Evolutionary conservation across 2,888 invertebrate species (phyloP).

Genomic region (Creontiades dilutus): DNA sequence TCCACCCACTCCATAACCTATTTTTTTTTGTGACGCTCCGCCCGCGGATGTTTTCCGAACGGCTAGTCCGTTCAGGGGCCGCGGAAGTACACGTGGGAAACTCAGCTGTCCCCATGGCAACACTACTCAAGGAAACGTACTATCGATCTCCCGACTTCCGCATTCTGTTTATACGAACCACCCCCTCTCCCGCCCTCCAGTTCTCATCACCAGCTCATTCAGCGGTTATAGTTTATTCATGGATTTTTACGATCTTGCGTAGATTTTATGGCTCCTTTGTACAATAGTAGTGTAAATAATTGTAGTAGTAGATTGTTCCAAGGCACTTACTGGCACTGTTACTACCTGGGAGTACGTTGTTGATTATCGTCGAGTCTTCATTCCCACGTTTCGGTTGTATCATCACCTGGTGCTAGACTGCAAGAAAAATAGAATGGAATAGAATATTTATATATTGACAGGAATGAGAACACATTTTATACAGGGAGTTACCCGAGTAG

Average conservation of each 20-base stretch:
- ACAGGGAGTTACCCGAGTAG: no score
- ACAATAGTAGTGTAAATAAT: no score
- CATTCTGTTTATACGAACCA: conserved; percentile 70
- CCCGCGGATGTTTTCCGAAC: conserved; percentile 62
- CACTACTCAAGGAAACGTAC: conserved; percentile 71
- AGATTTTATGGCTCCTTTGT: neutral
- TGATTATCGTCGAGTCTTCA: no score
- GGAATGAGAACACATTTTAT: no score
- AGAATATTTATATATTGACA: no score
- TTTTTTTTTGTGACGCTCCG: neutral
- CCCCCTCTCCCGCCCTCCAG: conserved; percentile 26
- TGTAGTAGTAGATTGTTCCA: no score
- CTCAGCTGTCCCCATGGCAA: conserved; percentile 71
- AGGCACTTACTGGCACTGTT: no score
- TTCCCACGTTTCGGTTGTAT: no score
- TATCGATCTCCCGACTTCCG: conserved; percentile 70
- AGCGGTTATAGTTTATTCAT: neutral
- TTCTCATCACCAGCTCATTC: conserved; percentile 19
- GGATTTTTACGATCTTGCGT: neutral
- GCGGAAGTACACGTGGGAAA: conserved; percentile 69
- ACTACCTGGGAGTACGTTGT: no score
- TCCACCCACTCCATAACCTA: neutral
- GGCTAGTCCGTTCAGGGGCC: conserved; percentile 23
- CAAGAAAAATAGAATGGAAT: no score
- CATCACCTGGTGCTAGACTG: no score